These are phyloP conservation scores for Acanthiza pusilla DNA, from an alignment of 2,797 vertebrate species.

Conservation along the genomic window DNA sequence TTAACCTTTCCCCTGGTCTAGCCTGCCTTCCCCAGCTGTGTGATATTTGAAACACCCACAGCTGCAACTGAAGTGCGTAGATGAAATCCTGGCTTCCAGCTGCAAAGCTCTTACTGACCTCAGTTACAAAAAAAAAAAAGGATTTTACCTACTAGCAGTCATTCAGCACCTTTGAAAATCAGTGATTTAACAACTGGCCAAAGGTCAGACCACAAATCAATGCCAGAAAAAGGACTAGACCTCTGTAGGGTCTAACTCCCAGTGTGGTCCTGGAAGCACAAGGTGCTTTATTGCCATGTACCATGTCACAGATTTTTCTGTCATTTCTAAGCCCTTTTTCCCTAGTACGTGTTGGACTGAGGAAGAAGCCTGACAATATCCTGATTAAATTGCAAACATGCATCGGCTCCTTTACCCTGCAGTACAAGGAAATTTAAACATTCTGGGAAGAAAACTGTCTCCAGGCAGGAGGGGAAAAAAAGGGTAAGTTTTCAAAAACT, in stretches of 20 bases:
- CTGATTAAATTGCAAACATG: slow-evolving; percentile 11
- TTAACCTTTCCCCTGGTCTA: background rate
- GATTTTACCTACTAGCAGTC: background rate
- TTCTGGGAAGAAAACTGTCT: slow-evolving; percentile 28
- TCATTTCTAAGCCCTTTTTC: background rate
- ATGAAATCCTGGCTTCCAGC: slow-evolving; percentile 16
- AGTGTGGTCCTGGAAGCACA: background rate
- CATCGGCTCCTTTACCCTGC: background rate
- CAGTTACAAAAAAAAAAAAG: background rate
- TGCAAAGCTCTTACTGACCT: slow-evolving; percentile 21
- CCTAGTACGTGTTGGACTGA: background rate
- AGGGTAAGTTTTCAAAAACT: background rate
- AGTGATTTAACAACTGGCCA: background rate
- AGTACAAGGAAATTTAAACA: background rate
- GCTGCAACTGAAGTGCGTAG: background rate
- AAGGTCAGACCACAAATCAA: slow-evolving; percentile 29
- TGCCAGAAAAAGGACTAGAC: background rate
- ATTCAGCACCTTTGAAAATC: slow-evolving; percentile 1
- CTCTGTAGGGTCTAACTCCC: background rate
- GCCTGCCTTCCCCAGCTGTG: background rate
- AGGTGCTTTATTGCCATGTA: background rate
- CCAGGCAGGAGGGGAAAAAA: background rate
- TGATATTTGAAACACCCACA: background rate
- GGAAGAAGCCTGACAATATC: background rate
- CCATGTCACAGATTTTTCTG: background rate